Conservation (phyloP, 1,140 invertebrate genomes). For the Carposina sasakii region DNA sequence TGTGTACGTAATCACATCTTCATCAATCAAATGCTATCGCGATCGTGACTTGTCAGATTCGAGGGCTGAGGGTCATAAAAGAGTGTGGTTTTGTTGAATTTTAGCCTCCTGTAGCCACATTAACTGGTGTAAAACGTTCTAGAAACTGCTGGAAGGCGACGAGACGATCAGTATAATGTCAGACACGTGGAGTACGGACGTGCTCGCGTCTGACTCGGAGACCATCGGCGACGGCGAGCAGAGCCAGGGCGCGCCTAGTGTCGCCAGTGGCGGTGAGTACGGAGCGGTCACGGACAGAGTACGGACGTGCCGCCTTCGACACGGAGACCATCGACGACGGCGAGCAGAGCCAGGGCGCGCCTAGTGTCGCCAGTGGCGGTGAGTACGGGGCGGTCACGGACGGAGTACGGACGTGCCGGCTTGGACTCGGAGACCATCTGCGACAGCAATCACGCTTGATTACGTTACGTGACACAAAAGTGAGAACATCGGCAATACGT, state of each 20-base stretch:
- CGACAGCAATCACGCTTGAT: conserved; percentile 78
- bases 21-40: too few relatives aligned
- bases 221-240: conserved; percentile 82
- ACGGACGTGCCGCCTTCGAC: conserved; percentile 95
- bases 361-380: too few relatives aligned
- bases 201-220: conserved; percentile 95
- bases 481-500: too few relatives aligned
- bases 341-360: conserved; percentile 68
- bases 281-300: too few relatives aligned
- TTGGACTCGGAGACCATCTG: conserved; percentile 94
- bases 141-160: conserved; percentile 87
- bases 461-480: too few relatives aligned
- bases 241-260: conserved; percentile 58
- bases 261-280: too few relatives aligned
- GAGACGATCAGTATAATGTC: conserved; percentile 96
- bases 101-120: not conserved
- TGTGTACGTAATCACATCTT: too few relatives aligned
- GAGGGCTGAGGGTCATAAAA: too few relatives aligned
- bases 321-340: conserved; percentile 89
- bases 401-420: conserved; percentile 95
- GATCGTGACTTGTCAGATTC: too few relatives aligned
- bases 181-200: conserved; percentile 98
- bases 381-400: too few relatives aligned
- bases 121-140: not conserved
- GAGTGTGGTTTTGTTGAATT: conserved; percentile 9